Percentiles rank a stretch among this genome's conserved stretches.
Evolutionary conservation across 2,797 vertebrate genomes (phyloP).

Genomic region (Moxostoma hubbsi): DNA sequence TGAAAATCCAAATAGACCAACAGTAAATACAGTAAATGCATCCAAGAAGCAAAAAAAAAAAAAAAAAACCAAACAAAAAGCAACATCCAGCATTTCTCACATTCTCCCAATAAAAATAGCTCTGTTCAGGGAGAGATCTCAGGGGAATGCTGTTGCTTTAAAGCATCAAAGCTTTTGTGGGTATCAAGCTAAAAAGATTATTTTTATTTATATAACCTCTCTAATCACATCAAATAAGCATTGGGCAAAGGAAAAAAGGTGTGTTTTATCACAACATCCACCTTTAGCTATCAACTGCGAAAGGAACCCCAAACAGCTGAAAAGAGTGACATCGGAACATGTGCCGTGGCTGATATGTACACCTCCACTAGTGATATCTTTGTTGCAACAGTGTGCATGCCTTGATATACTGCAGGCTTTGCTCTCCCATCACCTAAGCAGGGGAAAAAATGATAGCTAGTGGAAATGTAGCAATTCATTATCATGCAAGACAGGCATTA

Average conservation of each 20-base stretch:
- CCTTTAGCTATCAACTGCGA: constrained; percentile 2
- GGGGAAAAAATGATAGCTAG: constrained; percentile 23
- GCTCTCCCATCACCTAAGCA: constrained; percentile 30
- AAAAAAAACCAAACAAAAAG: neutral
- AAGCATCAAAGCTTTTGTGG: constrained; percentile 51
- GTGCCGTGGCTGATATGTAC: neutral
- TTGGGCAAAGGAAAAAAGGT: constrained; percentile 9
- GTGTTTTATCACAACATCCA: constrained; percentile 22
- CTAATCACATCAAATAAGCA: constrained; percentile 14
- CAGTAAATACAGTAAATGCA: neutral
- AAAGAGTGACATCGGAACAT: constrained; percentile 25
- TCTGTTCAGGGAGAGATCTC: constrained; percentile 48
- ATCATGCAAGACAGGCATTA: constrained; percentile 41
- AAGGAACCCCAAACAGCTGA: constrained; percentile 11
- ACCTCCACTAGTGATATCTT: constrained; percentile 19
- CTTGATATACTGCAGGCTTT: constrained; percentile 16
- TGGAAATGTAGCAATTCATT: constrained; percentile 45
- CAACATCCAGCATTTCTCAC: constrained; percentile 30
- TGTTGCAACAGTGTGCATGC: neutral
- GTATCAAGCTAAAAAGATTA: constrained; percentile 55
- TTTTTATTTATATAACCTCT: constrained; percentile 28
- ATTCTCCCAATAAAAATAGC: constrained; percentile 55
- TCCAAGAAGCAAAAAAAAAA: constrained; percentile 23
- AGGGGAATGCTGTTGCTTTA: constrained; percentile 60
- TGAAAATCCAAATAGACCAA: constrained; percentile 2